Percentiles rank a stretch among this genome's conserved stretches.
These are phyloP conservation scores for Actinernus sp. DNA, from an alignment of 92 coral and sea anemone species.

Conservation along the genomic window DNA sequence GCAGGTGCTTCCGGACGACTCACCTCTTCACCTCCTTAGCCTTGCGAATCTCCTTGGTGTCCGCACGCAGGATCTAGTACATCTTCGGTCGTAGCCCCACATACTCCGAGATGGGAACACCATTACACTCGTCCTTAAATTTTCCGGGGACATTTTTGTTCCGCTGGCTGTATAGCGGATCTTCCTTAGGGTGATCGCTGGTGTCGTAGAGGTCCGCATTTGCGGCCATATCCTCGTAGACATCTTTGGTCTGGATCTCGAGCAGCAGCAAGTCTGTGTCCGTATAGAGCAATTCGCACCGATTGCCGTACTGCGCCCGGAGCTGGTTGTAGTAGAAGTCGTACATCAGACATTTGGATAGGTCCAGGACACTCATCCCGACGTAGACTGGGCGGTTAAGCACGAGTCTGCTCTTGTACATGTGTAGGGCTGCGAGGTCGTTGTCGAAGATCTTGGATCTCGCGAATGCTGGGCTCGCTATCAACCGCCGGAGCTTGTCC, in stretches of 20 bases:
- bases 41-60: constrained; percentile 22
- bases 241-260: too few species aligned
- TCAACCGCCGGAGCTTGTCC: constrained; percentile 6
- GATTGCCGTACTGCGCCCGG: too few species aligned
- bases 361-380: too few species aligned
- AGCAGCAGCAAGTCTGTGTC: constrained; percentile 35
- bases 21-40: constrained; percentile 33
- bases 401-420: constrained; percentile 51
- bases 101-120: constrained; percentile 24
- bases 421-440: too few species aligned
- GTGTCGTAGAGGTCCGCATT: constrained; percentile 48
- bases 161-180: constrained; percentile 13
- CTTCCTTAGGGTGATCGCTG: constrained; percentile 28
- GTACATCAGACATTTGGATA: too few species aligned
- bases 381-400: constrained; percentile 59
- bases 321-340: constrained; percentile 46
- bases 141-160: constrained; percentile 47
- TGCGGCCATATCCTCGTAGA: constrained; percentile 24
- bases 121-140: constrained; percentile 41
- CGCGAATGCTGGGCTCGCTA: constrained; percentile 41
- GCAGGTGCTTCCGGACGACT: constrained; percentile 11
- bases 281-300: constrained; percentile 30
- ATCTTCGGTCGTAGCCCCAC: constrained; percentile 38
- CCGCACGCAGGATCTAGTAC: constrained; percentile 19
- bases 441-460: too few species aligned